phyloP scores from a whole-genome alignment of 2,113 vertebrate species.

The Myocastor coypus region DNA sequence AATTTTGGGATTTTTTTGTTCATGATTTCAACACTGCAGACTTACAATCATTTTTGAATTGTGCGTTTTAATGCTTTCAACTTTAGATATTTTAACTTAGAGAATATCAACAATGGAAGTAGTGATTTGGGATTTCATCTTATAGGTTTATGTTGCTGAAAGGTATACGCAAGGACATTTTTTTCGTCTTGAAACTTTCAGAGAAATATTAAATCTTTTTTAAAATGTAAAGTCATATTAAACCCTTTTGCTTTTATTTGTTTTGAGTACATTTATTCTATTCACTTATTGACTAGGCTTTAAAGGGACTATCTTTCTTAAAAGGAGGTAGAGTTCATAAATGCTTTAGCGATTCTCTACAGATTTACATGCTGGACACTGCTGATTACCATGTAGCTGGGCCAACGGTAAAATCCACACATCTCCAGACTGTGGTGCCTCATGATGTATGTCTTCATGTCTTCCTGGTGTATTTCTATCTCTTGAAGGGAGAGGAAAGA shows the following conservation, averaged over 20 bases:
- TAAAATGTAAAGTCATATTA: not conserved
- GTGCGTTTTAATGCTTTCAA: not conserved
- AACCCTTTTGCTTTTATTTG: not conserved
- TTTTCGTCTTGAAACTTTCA: not conserved
- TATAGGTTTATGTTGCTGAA: not conserved
- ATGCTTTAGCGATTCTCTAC: not conserved
- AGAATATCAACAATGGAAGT: not conserved
- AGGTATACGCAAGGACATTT: not conserved
- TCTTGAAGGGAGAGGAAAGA: not conserved
- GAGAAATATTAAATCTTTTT: not conserved
- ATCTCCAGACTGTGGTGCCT: not conserved
- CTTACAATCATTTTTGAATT: not conserved
- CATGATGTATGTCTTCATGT: no score
- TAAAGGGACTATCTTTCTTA: not conserved
- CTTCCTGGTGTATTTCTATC: not conserved
- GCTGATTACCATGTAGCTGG: not conserved
- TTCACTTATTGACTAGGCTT: not conserved
- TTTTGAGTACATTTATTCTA: not conserved
- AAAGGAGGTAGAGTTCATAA: not conserved
- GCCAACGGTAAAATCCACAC: not conserved
- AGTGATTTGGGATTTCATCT: not conserved
- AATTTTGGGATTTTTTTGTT: not conserved
- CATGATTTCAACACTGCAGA: not conserved
- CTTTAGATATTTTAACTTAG: not conserved
- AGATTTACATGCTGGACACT: not conserved